Conservation (phyloP, 1,140 invertebrate genomes). For the Anastrepha obliqua region DNA sequence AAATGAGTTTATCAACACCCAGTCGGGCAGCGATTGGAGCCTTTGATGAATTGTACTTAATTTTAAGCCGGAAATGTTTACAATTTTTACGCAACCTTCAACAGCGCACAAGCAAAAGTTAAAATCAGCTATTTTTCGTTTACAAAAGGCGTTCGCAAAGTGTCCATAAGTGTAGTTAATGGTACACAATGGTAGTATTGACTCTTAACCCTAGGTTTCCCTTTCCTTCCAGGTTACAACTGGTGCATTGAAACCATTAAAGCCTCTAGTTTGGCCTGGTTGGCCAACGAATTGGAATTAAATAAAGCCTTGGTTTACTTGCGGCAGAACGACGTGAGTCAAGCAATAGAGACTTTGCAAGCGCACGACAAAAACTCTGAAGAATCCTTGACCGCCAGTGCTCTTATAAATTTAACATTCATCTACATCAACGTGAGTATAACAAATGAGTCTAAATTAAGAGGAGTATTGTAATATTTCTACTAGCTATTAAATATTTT, state of each 20-base stretch:
- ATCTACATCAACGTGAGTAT: constrained; percentile 87
- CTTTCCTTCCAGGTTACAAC: constrained; percentile 77
- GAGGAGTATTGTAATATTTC: too few species aligned
- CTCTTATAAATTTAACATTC: constrained; percentile 93
- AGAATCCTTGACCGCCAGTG: constrained; percentile 87
- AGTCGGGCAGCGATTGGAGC: too few species aligned
- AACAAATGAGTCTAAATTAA: background rate
- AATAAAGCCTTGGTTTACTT: constrained; percentile 94
- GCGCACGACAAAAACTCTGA: constrained; percentile 92
- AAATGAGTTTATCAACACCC: too few species aligned
- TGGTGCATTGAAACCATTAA: constrained; percentile 89
- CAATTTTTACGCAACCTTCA: too few species aligned
- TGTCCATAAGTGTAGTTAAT: too few species aligned
- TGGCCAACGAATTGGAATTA: constrained; percentile 93
- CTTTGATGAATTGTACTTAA: too few species aligned
- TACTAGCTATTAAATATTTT: too few species aligned
- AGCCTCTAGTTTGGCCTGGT: constrained; percentile 83
- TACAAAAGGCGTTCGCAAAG: too few species aligned
- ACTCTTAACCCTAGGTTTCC: constrained; percentile 33
- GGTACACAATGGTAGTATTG: too few species aligned
- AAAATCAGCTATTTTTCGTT: too few species aligned
- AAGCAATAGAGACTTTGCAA: constrained; percentile 91
- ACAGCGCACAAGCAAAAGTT: too few species aligned
- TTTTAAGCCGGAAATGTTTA: too few species aligned
- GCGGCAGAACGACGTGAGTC: constrained; percentile 87